phyloP scores from a whole-genome alignment of 2,888 invertebrate genomes.

The Erpobdella octoculata region DNA sequence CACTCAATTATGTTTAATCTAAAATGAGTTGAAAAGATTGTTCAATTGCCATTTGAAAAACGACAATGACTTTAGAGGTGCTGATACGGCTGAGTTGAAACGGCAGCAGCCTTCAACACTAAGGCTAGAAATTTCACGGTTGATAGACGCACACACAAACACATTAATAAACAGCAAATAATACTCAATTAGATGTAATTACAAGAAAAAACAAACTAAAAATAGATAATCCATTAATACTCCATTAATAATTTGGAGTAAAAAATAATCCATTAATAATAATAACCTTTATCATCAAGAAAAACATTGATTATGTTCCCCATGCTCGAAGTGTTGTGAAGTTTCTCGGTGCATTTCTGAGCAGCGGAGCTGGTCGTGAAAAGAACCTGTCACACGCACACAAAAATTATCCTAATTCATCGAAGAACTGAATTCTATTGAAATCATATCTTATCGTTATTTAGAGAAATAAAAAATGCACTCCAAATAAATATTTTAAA shows the following conservation, averaged over 20 bases:
- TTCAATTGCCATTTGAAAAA: too few relatives aligned
- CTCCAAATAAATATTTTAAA: background rate
- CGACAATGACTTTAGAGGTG: too few relatives aligned
- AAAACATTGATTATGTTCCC: slow-evolving; percentile 84
- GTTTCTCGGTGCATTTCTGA: slow-evolving; percentile 76
- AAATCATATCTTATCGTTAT: background rate
- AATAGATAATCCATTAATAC: background rate
- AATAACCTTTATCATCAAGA: slow-evolving; percentile 73
- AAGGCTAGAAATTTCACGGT: too few relatives aligned
- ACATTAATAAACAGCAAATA: too few relatives aligned
- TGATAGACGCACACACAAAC: too few relatives aligned
- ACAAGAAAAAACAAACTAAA: background rate
- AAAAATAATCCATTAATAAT: background rate
- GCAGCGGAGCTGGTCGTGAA: slow-evolving; percentile 78
- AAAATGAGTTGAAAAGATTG: too few relatives aligned
- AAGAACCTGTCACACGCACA: slow-evolving; percentile 61
- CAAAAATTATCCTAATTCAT: background rate
- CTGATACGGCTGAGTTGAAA: too few relatives aligned
- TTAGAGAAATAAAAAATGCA: background rate
- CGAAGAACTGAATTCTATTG: background rate
- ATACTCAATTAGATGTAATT: too few relatives aligned
- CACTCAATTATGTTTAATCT: too few relatives aligned
- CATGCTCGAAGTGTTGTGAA: slow-evolving; percentile 91
- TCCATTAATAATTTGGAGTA: background rate
- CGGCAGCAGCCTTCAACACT: too few relatives aligned